A percentile compares a stretch with the other conserved stretches of the same genome.
phyloP scores from a whole-genome alignment of 2,797 vertebrate genomes.

The Argentina silus region DNA sequence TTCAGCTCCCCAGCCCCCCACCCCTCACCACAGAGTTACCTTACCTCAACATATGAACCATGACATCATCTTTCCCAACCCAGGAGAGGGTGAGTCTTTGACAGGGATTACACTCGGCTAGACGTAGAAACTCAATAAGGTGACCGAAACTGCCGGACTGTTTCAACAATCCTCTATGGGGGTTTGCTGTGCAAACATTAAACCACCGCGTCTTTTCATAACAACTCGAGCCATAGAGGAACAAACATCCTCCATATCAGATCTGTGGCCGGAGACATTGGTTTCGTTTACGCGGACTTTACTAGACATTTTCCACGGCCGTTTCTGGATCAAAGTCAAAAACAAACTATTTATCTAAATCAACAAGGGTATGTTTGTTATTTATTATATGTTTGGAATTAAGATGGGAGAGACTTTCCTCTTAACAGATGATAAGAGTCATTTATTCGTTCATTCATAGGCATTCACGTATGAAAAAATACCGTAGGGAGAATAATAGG shows the following conservation, averaged over 20 bases:
- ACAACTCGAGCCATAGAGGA: neutral
- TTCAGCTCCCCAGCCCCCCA: constrained; percentile 29
- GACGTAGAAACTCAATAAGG: constrained; percentile 1
- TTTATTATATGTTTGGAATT: neutral
- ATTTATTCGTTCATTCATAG: neutral
- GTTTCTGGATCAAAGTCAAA: too few relatives aligned
- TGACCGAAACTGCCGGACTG: neutral
- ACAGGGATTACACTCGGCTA: neutral
- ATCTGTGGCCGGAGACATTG: neutral
- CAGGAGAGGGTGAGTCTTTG: neutral
- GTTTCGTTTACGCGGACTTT: neutral
- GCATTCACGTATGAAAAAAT: neutral
- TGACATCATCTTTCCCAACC: constrained; percentile 38
- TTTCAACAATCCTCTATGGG: neutral
- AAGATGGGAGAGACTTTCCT: neutral
- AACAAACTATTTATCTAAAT: too few relatives aligned
- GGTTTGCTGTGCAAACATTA: neutral
- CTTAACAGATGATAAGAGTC: neutral
- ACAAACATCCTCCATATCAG: neutral
- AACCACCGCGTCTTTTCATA: neutral
- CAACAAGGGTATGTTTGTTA: neutral
- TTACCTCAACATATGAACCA: constrained; percentile 21
- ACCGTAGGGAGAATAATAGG: neutral
- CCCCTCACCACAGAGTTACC: constrained; percentile 34
- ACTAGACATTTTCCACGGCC: neutral